Base-by-base conservation (phyloP, 2,113 vertebrate genomes). In the Cavia porcellus region DNA sequence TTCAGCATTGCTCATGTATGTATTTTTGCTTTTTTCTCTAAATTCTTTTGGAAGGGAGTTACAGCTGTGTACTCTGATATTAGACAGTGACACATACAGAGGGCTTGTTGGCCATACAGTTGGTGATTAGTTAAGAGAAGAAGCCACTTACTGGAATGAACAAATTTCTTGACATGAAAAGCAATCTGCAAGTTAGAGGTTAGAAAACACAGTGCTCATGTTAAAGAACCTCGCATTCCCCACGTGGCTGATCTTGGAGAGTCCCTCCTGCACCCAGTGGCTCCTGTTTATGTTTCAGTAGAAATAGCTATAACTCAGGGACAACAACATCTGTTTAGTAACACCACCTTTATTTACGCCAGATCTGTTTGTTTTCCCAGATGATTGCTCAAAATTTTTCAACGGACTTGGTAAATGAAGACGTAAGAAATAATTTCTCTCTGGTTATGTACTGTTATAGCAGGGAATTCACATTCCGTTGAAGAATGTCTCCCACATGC, bases 321-420 rank as follows among this genome's bases (percentile, higher is more conserved):
- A 66, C 72, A 94, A 32, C 9, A 83, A 15, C 42, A 0, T 86
- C 4, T 90, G 14, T 93, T 92, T 89, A 94, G 89, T 91, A 92
- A 82, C 61, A 28, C 25, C 11, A 52, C 10, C 28, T 91, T 91
- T 95, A 80, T 93, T 95, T 86, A 57, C 0, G 57, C 42, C 57
- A 38, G 7, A 20, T 45, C 19, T 86, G 20, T 24, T n/a, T 72
- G 14, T 47, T 80, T 90, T 45, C 52, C 45, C 90, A 55, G 35
- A n/a, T 92, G 86, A 79, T 47, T 17, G 77, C 14, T 80, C 74
- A 91, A 82, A 93, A 68, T 42, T 86, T 75, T 90, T 50, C 10
- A 89, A 86, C 35, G n/a, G 24, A 83, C n/a, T 70, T 86, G 68
- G 19, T 92, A 47, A 95, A 89, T 86, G 52, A 81, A 83, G 55